phyloP scores from a whole-genome alignment of 2,797 vertebrate species.

The Siniperca obscura region DNA sequence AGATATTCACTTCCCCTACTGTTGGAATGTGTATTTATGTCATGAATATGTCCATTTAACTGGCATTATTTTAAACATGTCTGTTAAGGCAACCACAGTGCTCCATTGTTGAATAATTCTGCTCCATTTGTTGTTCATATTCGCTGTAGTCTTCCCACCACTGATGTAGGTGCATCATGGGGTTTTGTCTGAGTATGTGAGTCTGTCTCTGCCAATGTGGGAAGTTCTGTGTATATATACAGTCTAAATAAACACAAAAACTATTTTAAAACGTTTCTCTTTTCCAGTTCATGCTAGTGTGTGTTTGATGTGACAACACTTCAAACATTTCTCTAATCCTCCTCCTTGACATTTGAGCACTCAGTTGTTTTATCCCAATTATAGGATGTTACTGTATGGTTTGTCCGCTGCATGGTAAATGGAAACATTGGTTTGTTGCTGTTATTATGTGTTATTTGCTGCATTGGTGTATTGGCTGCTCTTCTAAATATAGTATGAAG shows the following conservation, averaged over 20 bases:
- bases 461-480: conserved; percentile 22
- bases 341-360: conserved; percentile 57
- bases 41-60: conserved; percentile 15
- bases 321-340: conserved; percentile 64
- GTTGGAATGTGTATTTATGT: conserved; percentile 31
- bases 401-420: conserved; percentile 35
- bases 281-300: conserved; percentile 45
- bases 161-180: conserved; percentile 18
- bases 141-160: background rate
- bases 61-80: conserved; percentile 33
- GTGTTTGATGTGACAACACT: conserved; percentile 65
- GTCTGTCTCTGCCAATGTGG: conserved; percentile 46
- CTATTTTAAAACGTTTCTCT: conserved; percentile 41
- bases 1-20: conserved; percentile 10
- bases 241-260: conserved; percentile 65
- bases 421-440: conserved; percentile 48
- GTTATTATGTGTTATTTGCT: conserved; percentile 32
- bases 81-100: background rate
- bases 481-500: conserved; percentile 32
- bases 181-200: conserved; percentile 46
- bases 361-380: conserved; percentile 61
- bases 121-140: background rate
- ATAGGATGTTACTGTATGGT: conserved; percentile 41
- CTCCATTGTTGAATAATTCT: conserved; percentile 3
- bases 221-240: conserved; percentile 46